phyloP scores from a whole-genome alignment of 1,140 invertebrate genomes.

The Drosophila biarmipes region DNA sequence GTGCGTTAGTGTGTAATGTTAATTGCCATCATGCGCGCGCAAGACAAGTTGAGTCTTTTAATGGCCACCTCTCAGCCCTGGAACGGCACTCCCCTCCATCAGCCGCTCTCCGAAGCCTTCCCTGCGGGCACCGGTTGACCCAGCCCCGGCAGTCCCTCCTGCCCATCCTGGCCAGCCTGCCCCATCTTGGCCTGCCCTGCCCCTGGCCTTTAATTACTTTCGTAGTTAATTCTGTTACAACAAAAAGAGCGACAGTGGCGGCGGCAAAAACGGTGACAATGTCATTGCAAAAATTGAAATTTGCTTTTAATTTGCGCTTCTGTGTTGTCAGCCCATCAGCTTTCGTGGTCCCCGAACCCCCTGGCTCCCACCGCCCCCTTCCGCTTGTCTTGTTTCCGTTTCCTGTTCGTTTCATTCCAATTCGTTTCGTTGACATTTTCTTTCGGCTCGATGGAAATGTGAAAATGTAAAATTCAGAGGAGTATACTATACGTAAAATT shows the following conservation, averaged over 20 bases:
- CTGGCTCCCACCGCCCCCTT: neutral
- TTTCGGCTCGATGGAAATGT: conserved; percentile 8
- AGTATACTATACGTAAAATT: conserved; percentile 22
- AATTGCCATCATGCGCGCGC: conserved; percentile 76
- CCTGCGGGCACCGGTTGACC: conserved; percentile 60
- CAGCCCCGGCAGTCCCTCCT: conserved; percentile 29
- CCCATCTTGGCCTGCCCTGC: conserved; percentile 35
- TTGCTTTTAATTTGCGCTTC: conserved; percentile 66
- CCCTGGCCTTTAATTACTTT: conserved; percentile 76
- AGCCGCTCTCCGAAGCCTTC: conserved; percentile 3
- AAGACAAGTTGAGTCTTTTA: conserved; percentile 57
- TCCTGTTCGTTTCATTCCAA: conserved; percentile 46
- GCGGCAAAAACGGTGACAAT: conserved; percentile 48
- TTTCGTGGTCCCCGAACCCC: neutral
- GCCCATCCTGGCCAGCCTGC: neutral
- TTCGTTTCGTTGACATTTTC: conserved; percentile 42
- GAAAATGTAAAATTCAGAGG: conserved; percentile 21
- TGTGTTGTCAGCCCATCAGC: conserved; percentile 9
- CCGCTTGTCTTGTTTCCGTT: conserved; percentile 37
- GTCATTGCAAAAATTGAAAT: conserved; percentile 73
- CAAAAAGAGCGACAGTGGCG: conserved; percentile 48
- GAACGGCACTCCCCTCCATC: conserved; percentile 1
- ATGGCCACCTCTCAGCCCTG: conserved; percentile 33
- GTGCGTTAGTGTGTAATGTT: conserved; percentile 51
- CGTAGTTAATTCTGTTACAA: conserved; percentile 78